A percentile compares a stretch with the other conserved stretches of the same genome.
Evolutionary conservation across 2,113 vertebrate species (phyloP).

Genomic region (Tachuris rubrigastra): DNA sequence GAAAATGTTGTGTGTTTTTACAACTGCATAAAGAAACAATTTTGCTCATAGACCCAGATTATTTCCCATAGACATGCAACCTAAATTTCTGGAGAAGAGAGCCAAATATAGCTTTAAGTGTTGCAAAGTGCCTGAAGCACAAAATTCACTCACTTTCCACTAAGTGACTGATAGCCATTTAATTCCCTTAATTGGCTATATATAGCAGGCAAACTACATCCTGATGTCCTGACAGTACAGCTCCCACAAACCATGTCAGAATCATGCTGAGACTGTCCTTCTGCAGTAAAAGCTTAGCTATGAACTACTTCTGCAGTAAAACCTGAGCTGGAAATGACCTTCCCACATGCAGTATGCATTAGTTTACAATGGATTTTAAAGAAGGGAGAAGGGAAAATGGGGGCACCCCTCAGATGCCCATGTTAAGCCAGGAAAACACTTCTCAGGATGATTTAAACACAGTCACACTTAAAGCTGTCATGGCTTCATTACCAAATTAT

Average conservation of each 20-base stretch:
- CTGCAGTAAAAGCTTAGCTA: background rate
- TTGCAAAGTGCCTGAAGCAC: background rate
- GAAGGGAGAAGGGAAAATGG: background rate
- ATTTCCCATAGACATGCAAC: background rate
- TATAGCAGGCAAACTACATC: background rate
- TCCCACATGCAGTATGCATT: background rate
- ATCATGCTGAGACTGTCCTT: background rate
- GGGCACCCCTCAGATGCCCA: background rate
- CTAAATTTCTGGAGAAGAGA: background rate
- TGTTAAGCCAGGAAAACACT: background rate
- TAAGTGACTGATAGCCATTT: background rate
- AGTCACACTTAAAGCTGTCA: background rate
- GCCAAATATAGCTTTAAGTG: background rate
- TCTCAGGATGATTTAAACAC: background rate
- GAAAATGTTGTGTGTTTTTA: background rate
- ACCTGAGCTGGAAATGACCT: background rate
- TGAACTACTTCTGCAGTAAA: background rate
- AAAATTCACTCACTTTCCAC: background rate
- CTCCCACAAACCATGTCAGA: background rate
- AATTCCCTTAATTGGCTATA: background rate
- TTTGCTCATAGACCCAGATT: background rate
- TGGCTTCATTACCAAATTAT: background rate
- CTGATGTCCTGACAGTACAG: background rate
- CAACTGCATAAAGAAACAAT: background rate
- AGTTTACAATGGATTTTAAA: background rate